Conservation (phyloP, 1,140 invertebrate species). For the Centruroides sculpturatus region DNA sequence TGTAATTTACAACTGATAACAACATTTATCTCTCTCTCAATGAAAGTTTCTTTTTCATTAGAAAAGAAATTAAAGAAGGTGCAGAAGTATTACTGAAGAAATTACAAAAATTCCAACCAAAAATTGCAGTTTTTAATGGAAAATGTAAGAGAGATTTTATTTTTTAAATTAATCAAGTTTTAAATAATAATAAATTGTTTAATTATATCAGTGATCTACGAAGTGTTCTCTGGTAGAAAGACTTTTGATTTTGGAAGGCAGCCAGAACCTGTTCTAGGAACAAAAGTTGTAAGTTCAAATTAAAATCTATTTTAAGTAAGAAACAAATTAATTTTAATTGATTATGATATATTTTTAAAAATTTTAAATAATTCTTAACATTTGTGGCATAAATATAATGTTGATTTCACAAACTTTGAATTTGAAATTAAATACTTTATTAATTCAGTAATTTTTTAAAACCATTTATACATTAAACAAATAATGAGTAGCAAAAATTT, state of each 20-base stretch:
- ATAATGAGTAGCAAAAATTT: no score
- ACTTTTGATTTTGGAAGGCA: conserved; percentile 94
- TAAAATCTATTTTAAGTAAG: neutral
- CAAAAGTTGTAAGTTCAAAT: conserved; percentile 64
- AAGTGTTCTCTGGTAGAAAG: conserved; percentile 93
- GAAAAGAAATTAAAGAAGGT: conserved; percentile 94
- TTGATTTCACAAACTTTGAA: no score
- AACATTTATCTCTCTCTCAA: no score
- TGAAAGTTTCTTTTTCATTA: neutral
- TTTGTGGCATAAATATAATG: no score
- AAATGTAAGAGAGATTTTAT: conserved; percentile 43
- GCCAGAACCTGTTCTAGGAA: conserved; percentile 78
- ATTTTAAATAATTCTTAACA: no score
- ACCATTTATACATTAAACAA: no score
- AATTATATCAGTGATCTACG: conserved; percentile 54
- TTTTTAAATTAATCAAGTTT: neutral
- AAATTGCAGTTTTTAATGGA: conserved; percentile 96
- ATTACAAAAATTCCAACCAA: conserved; percentile 78
- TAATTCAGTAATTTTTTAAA: no score
- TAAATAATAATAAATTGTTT: neutral
- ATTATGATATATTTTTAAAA: neutral
- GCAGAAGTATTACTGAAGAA: conserved; percentile 81
- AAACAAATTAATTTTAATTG: neutral
- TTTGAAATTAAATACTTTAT: no score
- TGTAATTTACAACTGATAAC: no score